A percentile compares a stretch with the other conserved stretches of the same genome.
phyloP scores from a whole-genome alignment of 92 coral and sea anemone species.

The Epizoanthus ramosus region DNA sequence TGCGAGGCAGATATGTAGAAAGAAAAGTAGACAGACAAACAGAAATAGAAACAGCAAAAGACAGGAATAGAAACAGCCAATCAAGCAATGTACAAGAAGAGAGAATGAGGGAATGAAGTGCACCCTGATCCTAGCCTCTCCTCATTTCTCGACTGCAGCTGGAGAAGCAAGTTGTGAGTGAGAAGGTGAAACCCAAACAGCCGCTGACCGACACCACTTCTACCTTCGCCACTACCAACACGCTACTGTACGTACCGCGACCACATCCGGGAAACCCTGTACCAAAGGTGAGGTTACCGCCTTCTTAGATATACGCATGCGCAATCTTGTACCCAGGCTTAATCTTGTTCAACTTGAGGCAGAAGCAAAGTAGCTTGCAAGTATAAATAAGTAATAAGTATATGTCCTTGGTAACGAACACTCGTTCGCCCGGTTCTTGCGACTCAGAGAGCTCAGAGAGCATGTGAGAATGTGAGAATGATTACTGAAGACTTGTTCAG shows the following conservation, averaged over 20 bases:
- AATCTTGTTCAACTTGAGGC: background rate
- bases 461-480: no score
- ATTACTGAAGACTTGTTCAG: background rate
- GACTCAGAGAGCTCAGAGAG: no score
- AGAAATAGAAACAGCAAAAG: background rate
- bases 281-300: conserved; percentile 49
- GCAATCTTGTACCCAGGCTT: background rate
- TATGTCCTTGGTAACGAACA: no score
- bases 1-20: no score
- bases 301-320: no score
- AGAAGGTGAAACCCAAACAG: conserved; percentile 13
- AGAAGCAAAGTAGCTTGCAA: background rate
- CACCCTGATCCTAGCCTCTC: background rate
- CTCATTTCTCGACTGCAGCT: background rate
- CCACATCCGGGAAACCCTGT: conserved; percentile 64
- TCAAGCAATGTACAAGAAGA: background rate
- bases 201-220: conserved; percentile 48
- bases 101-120: background rate
- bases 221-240: conserved; percentile 52
- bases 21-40: no score
- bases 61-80: background rate
- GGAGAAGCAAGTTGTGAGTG: background rate
- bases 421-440: no score
- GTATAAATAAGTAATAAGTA: no score
- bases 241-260: conserved; percentile 67